Conservation (phyloP, 2,113 vertebrate species). For the Eclectus roratus region DNA sequence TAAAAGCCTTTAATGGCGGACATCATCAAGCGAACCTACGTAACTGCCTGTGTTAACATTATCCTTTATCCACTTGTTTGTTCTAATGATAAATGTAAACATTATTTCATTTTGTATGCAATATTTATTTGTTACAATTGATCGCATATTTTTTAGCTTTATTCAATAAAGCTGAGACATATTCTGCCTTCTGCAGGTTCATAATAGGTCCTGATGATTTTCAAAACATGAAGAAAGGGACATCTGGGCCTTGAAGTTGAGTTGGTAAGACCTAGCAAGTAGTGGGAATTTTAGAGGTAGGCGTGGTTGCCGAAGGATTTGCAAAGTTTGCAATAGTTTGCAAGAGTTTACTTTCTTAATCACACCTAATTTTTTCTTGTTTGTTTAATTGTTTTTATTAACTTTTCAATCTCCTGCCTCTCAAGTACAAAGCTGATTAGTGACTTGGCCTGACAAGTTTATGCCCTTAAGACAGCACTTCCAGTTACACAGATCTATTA, state of each 20-base stretch:
- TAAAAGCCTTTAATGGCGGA: neutral
- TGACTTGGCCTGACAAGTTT: neutral
- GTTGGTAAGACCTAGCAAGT: neutral
- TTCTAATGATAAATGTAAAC: neutral
- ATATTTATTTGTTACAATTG: neutral
- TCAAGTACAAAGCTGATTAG: neutral
- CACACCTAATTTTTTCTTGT: neutral
- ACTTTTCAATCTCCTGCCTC: neutral
- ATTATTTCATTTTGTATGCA: neutral
- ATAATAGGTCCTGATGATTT: neutral
- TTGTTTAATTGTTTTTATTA: constrained; percentile 4
- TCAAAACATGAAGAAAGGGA: neutral
- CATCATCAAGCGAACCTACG: neutral
- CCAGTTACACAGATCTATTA: neutral
- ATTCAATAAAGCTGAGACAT: neutral
- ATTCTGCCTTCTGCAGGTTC: neutral
- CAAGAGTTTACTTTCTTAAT: neutral
- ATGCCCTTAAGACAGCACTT: neutral
- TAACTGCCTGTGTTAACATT: neutral
- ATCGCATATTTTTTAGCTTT: neutral
- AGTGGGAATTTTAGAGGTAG: neutral
- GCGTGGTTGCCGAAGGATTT: neutral
- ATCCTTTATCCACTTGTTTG: neutral
- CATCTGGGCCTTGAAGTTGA: neutral
- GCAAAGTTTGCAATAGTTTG: neutral